Percentiles rank a stretch among this genome's conserved stretches.
Evolutionary conservation across 2,797 vertebrate species (phyloP).

Genomic region (Dicrostonyx torquatus): DNA sequence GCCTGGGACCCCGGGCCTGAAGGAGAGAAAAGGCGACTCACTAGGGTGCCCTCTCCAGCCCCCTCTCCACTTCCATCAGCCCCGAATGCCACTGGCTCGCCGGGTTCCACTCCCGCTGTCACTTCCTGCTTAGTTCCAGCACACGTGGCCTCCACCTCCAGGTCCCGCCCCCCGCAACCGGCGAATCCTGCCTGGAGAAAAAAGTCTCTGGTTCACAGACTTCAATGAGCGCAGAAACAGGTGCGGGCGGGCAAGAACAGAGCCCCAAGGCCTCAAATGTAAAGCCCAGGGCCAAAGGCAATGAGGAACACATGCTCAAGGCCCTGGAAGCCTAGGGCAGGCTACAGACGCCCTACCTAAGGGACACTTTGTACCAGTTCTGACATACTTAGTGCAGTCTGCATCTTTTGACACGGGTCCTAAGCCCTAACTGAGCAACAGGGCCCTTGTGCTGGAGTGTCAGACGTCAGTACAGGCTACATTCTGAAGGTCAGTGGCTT

Average conservation of each 20-base stretch:
- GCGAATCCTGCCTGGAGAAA: not conserved
- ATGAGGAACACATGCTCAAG: rapidly evolving
- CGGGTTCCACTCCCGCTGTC: constrained; percentile 65
- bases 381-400: rapidly evolving
- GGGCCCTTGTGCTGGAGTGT: not conserved
- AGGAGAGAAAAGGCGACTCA: constrained; percentile 76
- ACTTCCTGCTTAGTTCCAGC: constrained; percentile 84
- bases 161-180: constrained; percentile 71
- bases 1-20: constrained; percentile 9
- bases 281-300: too few species aligned
- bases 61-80: constrained; percentile 75
- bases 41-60: constrained; percentile 74
- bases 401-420: not conserved
- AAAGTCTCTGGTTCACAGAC: constrained; percentile 68
- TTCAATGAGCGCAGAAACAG: rapidly evolving
- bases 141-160: constrained; percentile 81
- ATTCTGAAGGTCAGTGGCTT: not conserved
- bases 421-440: not conserved
- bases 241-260: not conserved
- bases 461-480: not conserved
- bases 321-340: not conserved
- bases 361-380: not conserved
- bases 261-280: rapidly evolving
- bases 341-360: not conserved
- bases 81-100: constrained; percentile 61